Percentiles rank a stretch among this genome's conserved stretches.
Evolutionary conservation across 2,797 vertebrate genomes (phyloP).

Genomic region (Sphaeramia orbicularis): DNA sequence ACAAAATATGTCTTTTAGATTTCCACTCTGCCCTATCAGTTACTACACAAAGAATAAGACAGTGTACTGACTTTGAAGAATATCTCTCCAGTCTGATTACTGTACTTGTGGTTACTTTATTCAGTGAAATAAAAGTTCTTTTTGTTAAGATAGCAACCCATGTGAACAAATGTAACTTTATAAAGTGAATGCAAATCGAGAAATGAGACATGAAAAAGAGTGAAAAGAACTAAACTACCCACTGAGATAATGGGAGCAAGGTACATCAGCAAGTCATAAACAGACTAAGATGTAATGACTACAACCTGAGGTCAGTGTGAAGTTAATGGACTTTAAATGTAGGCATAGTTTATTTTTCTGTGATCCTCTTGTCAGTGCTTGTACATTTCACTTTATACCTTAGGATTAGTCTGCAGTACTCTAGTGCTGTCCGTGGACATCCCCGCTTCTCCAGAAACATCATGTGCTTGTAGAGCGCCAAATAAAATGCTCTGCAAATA

Average conservation of each 20-base stretch:
- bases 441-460: constrained; percentile 96
- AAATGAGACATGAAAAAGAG: background rate
- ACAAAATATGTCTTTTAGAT: background rate
- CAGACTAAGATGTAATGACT: background rate
- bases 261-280: background rate
- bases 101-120: constrained; percentile 20
- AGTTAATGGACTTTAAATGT: background rate
- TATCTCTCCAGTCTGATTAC: constrained; percentile 33
- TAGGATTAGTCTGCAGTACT: constrained; percentile 96
- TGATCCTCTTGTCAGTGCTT: background rate
- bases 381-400: constrained; percentile 81
- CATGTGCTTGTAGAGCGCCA: constrained; percentile 97
- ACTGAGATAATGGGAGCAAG: constrained; percentile 1
- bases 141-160: constrained; percentile 25
- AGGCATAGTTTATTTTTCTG: background rate
- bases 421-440: constrained; percentile 94
- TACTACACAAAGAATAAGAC: constrained; percentile 4
- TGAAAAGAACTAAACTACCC: background rate
- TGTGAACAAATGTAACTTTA: constrained; percentile 28
- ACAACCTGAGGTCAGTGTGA: background rate
- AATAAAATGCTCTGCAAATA: constrained; percentile 91
- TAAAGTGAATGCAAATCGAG: constrained; percentile 14
- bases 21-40: background rate
- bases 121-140: constrained; percentile 25
- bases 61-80: constrained; percentile 14